Conservation (phyloP, 2,797 vertebrate species). For the Spheniscus humboldti region DNA sequence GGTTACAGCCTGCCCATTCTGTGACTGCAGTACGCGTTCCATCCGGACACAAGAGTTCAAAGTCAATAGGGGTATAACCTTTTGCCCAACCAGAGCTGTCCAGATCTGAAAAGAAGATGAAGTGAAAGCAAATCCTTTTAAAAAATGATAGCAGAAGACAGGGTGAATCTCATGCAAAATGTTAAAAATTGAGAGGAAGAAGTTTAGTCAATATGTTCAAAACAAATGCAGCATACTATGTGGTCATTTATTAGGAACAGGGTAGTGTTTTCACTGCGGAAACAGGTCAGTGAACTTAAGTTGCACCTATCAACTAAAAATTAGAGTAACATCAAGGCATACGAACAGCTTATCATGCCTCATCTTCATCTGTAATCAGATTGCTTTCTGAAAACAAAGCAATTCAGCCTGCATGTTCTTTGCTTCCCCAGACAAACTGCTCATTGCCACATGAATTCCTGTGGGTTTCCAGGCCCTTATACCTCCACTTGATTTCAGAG, state of each 20-base stretch:
- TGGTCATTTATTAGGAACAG: neutral
- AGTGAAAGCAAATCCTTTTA: neutral
- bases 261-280: neutral
- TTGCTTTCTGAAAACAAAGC: neutral
- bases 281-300: neutral
- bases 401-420: neutral
- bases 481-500: neutral
- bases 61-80: conserved; percentile 74
- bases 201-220: neutral
- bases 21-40: conserved; percentile 78
- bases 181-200: neutral
- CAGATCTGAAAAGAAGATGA: conserved; percentile 72
- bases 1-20: conserved; percentile 84
- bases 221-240: neutral
- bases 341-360: neutral
- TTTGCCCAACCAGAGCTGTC: conserved; percentile 79
- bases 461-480: neutral
- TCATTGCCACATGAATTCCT: neutral
- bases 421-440: neutral
- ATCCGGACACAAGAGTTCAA: conserved; percentile 83
- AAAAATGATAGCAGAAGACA: neutral
- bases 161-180: neutral
- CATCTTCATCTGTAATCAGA: neutral
- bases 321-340: neutral
- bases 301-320: neutral